These are phyloP conservation scores for Tamandua tetradactyla DNA, from an alignment of 2,797 vertebrate genomes.

Conservation along the genomic window DNA sequence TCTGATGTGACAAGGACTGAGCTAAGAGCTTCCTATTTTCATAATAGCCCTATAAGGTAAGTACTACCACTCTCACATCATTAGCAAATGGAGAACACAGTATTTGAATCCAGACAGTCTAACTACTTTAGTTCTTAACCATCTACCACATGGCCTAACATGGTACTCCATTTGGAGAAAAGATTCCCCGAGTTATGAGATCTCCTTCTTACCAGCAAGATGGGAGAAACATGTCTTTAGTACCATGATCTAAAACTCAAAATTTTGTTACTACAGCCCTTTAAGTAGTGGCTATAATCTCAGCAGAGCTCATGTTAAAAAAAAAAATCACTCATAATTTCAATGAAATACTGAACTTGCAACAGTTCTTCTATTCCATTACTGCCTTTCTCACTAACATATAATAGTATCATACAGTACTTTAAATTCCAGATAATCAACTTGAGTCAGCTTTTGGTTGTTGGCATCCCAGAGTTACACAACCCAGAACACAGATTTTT, in stretches of 20 bases:
- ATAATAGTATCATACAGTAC: rapidly evolving
- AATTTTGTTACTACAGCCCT: background rate
- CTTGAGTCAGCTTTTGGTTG: background rate
- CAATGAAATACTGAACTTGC: background rate
- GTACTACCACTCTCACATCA: background rate
- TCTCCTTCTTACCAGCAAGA: background rate
- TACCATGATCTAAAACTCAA: background rate
- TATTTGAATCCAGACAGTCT: background rate
- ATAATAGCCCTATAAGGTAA: background rate
- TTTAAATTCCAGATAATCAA: background rate
- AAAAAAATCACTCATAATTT: background rate
- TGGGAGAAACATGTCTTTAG: background rate
- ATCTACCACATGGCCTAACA: background rate
- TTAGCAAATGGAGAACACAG: background rate
- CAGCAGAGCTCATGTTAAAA: background rate
- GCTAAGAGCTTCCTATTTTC: background rate
- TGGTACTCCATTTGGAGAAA: background rate
- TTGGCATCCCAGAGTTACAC: background rate
- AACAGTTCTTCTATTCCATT: background rate
- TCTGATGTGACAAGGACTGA: background rate
- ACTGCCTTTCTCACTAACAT: background rate
- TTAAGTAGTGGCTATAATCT: background rate
- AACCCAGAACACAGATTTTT: background rate
- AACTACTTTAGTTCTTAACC: background rate
- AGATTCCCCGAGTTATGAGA: background rate